Base-by-base conservation (phyloP, 2,888 invertebrate species). In the Pachliopta kotzebuea region DNA sequence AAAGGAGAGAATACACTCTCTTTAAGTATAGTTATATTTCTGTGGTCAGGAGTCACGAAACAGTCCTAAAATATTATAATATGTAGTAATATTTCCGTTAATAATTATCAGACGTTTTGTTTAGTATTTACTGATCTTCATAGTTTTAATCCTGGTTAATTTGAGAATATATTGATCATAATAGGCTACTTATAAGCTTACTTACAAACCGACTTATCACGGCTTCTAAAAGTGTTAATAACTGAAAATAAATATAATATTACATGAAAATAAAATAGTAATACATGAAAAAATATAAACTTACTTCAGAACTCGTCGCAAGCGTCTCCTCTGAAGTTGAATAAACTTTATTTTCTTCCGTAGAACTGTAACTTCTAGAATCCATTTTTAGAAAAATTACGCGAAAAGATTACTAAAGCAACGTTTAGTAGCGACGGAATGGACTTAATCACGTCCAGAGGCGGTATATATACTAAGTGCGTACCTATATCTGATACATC, bases 291-390 rank as follows among this genome's bases (percentile, higher is more conserved):
- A 2, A 45, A 45, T n/a, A 60, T 37, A 23, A 63, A 81, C 86
- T 85, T 73, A 86, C 88, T 45, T 79, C 77, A 2, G 80, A 78
- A 18, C 75, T 74, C 2, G 84, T 77, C 20, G 74, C 65, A 63
- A 78, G 73, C 31, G 76, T 72, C 18, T 85, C 85, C 65, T 72
- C 76, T n/a, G 82, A 80, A 18, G 80, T 76, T 31, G 83, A 80
- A 72, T 85, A 85, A 64, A 82, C 79, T 3, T 80, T 71, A 68
- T 81, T 86, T 21, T 75, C 76, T 42, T 86, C 85, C 45, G 84
- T 85, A 70, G 79, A 73, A 66, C 72, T 75, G 67, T 72, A 84
- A 71, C 80, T 80, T 69, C 80, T 73, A 18, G 79, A 74, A 66
- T 83, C 79, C 80, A 85, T 80, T 65, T 31, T 21, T 4, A 49